These are phyloP conservation scores for Periophthalmus magnuspinnatus DNA, from an alignment of 2,797 vertebrate genomes.

Conservation along the genomic window DNA sequence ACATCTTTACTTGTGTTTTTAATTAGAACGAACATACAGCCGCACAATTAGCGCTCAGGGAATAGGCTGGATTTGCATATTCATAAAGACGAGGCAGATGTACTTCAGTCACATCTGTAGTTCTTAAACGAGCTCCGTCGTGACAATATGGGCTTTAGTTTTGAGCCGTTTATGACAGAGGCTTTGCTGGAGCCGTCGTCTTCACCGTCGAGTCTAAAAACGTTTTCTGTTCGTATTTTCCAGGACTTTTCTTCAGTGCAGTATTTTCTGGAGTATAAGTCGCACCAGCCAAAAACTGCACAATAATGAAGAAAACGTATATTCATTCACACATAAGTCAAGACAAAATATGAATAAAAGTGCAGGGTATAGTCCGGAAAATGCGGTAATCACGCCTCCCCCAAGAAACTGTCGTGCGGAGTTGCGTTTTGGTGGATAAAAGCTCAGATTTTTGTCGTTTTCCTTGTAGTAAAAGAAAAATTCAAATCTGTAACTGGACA, in stretches of 20 bases:
- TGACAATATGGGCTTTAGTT: constrained; percentile 1
- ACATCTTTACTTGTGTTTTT: constrained; percentile 29
- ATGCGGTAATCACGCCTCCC: too few relatives aligned
- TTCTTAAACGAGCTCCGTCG: not conserved
- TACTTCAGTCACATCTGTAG: constrained; percentile 11
- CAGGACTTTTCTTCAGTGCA: not conserved
- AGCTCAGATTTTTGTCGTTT: too few relatives aligned
- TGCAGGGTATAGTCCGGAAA: too few relatives aligned
- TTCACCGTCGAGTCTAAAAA: too few relatives aligned
- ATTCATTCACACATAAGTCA: too few relatives aligned
- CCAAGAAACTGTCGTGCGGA: too few relatives aligned
- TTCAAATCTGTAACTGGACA: too few relatives aligned
- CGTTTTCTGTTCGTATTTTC: not conserved
- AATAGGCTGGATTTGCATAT: constrained; percentile 37
- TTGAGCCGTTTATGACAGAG: not conserved
- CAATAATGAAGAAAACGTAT: too few relatives aligned
- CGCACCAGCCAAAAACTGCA: too few relatives aligned
- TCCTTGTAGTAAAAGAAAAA: not conserved
- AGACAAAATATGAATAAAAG: too few relatives aligned
- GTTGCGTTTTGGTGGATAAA: too few relatives aligned
- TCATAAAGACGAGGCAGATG: constrained; percentile 31
- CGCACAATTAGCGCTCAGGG: constrained; percentile 29
- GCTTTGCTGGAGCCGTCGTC: not conserved
- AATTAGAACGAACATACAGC: constrained; percentile 27
- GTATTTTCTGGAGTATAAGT: too few relatives aligned